phyloP scores from a whole-genome alignment of 1,140 invertebrate genomes.

The Phymastichus coffea region DNA sequence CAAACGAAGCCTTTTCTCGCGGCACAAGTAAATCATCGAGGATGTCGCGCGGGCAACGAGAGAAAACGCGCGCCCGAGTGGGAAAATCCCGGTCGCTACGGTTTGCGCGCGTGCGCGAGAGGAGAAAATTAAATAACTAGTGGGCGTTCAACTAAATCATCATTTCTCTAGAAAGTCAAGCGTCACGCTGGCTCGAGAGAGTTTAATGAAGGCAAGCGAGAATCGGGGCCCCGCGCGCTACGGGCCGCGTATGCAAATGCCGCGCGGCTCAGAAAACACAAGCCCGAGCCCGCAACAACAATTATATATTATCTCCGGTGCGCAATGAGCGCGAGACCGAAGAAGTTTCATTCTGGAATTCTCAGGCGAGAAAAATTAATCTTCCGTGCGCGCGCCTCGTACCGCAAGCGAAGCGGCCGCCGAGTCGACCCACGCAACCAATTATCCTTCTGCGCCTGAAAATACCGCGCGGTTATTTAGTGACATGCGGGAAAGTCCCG shows the following conservation, averaged over 20 bases:
- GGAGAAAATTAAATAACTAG: background rate
- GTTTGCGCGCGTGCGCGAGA: no score
- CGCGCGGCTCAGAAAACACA: background rate
- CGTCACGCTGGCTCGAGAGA: background rate
- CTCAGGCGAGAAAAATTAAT: slow-evolving; percentile 40
- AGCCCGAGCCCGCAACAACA: no score
- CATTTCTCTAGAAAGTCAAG: slow-evolving; percentile 17
- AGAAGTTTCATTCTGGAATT: slow-evolving; percentile 32
- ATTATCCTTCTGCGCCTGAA: slow-evolving; percentile 36
- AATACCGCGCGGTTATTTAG: slow-evolving; percentile 35
- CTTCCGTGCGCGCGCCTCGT: slow-evolving; percentile 28
- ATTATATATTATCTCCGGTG: slow-evolving; percentile 23
- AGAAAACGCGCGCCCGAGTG: no score
- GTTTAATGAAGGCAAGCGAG: slow-evolving; percentile 31
- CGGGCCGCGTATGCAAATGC: slow-evolving; percentile 23
- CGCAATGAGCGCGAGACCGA: slow-evolving; percentile 13
- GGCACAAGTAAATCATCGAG: no score
- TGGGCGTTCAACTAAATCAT: slow-evolving; percentile 14
- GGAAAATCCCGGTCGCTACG: no score
- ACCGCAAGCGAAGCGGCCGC: no score
- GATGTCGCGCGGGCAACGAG: no score
- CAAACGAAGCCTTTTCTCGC: background rate
- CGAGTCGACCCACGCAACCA: slow-evolving; percentile 37
- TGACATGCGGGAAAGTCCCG: slow-evolving; percentile 30
- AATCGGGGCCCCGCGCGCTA: slow-evolving; percentile 13